Evolutionary conservation across 2,888 invertebrate species (phyloP), one percentile per base, ranked within the genome.

Genomic region (Steinernema carpocapsae): DNA sequence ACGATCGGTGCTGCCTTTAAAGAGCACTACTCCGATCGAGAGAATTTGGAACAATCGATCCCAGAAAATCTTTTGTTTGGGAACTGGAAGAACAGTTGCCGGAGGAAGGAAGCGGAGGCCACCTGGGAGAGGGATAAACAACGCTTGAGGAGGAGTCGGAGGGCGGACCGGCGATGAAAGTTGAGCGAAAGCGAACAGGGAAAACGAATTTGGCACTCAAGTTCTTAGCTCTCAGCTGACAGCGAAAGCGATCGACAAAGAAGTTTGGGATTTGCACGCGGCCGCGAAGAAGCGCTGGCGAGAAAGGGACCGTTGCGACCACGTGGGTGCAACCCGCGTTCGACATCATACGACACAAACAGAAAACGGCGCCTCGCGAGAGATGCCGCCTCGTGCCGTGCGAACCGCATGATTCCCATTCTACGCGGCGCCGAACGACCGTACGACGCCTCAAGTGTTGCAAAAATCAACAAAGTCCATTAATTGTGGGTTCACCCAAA

Each of bases 41-140:
- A 6, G 37, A 37, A 37, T 37, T 37, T 37, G 37, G 37, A 37
- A 37, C 4, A 37, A 37, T 37, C 37, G 37, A 37, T 26, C 14
- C 14, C 48, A 1, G 56, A 26, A 56, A 14, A 56, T 6, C 56
- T 56, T 56, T 56, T 56, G 56, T 56, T 56, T 19, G 24, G 56
- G 56, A 56, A 14, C 4, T 48, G 48, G 48, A 48, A 48, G 56
- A 56, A 56, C 56, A 56, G 56, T 22, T 56, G 56, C 24, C 56
- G 26, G 14, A 19, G 48, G 48, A 48, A 19, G 48, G 48, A 48
- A n/a, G n/a, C 48, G 48, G 48, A 17, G 48, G 48, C 17, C n/a
- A 19, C 48, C 48, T 19, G 48, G 48, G 6, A 17, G n/a, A 48
- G 48, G n/a, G 48, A 48, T 37, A 37, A 37, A 37, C 37, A 37